Percentiles rank a stretch among this genome's conserved stretches.
Conservation (phyloP, 92 coral and sea anemone genomes). For the Phymanthus crucifer region DNA sequence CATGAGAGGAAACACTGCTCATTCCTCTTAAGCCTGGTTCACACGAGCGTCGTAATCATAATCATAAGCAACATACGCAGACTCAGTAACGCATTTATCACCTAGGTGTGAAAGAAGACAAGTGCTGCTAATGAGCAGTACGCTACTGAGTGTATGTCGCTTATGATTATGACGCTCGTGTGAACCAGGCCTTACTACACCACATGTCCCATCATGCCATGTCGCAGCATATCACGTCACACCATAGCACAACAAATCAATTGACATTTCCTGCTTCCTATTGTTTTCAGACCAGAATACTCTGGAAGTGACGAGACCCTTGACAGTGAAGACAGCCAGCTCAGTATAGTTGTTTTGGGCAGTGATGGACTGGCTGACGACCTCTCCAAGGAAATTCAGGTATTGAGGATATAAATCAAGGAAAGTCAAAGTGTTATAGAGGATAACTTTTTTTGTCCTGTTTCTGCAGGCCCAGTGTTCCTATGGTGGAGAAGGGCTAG, state of each 20-base stretch:
- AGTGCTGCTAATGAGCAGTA: too few species aligned
- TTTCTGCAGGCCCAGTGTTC: slow-evolving; percentile 78
- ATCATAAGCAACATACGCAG: too few species aligned
- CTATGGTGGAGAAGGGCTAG: slow-evolving; percentile 75
- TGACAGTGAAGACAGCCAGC: slow-evolving; percentile 93
- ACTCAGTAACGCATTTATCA: too few species aligned
- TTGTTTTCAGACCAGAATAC: slow-evolving; percentile 78
- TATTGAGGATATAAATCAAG: slow-evolving; percentile 3
- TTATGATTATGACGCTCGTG: too few species aligned
- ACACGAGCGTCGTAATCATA: too few species aligned
- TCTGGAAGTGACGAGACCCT: slow-evolving; percentile 92
- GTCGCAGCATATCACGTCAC: not conserved
- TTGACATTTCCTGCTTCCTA: not conserved
- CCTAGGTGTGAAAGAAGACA: too few species aligned
- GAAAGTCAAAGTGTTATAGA: not conserved
- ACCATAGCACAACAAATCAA: not conserved
- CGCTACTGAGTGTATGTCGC: not conserved
- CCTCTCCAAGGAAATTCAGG: slow-evolving; percentile 90
- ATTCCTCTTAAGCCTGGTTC: too few species aligned
- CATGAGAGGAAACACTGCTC: too few species aligned
- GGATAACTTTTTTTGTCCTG: not conserved
- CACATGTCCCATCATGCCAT: not conserved
- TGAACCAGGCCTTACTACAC: not conserved
- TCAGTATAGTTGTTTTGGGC: slow-evolving; percentile 74
- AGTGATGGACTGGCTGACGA: slow-evolving; percentile 88